These are phyloP conservation scores for Rhaphigaster nebulosa DNA, from an alignment of 2,888 invertebrate genomes.

Conservation along the genomic window DNA sequence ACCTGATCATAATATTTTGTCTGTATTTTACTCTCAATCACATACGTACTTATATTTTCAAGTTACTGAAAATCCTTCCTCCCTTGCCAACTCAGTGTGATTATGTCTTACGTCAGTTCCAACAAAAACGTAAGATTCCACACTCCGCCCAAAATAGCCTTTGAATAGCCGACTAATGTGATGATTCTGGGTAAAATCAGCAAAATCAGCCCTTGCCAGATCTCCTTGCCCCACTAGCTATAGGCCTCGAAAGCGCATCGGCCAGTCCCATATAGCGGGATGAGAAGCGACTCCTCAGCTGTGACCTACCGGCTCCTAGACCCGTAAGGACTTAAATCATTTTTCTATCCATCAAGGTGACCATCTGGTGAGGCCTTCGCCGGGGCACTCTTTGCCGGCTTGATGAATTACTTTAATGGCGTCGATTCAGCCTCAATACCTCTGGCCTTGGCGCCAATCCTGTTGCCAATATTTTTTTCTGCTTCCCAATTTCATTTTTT, in stretches of 20 bases:
- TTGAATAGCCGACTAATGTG: neutral
- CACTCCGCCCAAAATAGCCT: neutral
- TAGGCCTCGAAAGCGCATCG: neutral
- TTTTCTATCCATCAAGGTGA: conserved; percentile 50
- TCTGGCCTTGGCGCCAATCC: neutral
- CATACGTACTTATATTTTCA: too few relatives aligned
- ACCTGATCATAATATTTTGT: too few relatives aligned
- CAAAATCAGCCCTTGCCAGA: neutral
- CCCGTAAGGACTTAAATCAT: conserved; percentile 32
- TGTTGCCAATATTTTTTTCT: neutral
- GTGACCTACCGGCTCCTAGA: neutral
- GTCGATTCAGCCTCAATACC: conserved; percentile 15
- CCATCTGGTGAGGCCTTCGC: conserved; percentile 41
- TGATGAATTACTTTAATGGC: conserved; percentile 46
- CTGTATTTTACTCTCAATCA: too few relatives aligned
- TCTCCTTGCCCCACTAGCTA: conserved; percentile 10
- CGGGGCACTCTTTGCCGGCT: neutral
- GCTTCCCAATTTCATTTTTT: neutral
- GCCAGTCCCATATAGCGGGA: conserved; percentile 15
- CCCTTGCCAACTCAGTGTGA: neutral
- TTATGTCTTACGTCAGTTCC: neutral
- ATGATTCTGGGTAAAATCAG: neutral
- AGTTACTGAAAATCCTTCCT: too few relatives aligned
- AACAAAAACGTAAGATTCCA: neutral
- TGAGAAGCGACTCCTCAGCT: neutral